Evolutionary conservation across 1,140 invertebrate species (phyloP), one percentile per base, ranked within the genome.

Genomic region (Ostrea denselamellosa): DNA sequence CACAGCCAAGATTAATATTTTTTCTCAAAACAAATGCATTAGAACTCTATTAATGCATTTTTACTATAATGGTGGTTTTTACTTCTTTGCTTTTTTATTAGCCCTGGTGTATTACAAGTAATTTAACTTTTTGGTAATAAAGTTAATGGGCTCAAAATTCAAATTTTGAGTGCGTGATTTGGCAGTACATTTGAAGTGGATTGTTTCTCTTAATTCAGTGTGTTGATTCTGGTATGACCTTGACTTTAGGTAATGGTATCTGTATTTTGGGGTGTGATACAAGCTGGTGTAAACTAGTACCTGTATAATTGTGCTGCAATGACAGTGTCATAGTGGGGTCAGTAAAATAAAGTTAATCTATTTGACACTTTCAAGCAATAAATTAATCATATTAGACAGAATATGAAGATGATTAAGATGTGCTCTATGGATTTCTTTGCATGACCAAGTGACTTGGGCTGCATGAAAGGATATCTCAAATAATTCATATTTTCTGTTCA

Each of bases 401-500:
- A n/a, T 19, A 19, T 17, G 17, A 62, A 62, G n/a, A 62, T 19
- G 7, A 17, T 3, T 17, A 62, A 17, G 56, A 62, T 62, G 12
- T 19, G 56, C 19, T 19, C 56, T 62, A 7, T 62, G 56, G n/a
- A 62, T 62, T n/a, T 62, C 17, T 19, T 77, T 22, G 68, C 22
- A 77, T 62, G 56, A 17, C 56, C 34, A 17, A 58, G 56, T 62
- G 14, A 5, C n/a, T 19, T 0, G 17, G 25, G 14, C 68, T 28
- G 68, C 25, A 25, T 77, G 68, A 22, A 77, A 25, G 68, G 14
- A 77, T 10, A 77, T 77, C 68, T 77, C 68, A 25, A 22, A 77
- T 77, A 77, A 19, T 19, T 62, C 17, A 19, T 62, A 62, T 62
- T 77, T 28, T 77, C 68, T 77, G 68, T 77, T 77, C 28, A 44